Evolutionary conservation across 2,888 invertebrate species (phyloP).

Genomic region (Orthosia incerta): DNA sequence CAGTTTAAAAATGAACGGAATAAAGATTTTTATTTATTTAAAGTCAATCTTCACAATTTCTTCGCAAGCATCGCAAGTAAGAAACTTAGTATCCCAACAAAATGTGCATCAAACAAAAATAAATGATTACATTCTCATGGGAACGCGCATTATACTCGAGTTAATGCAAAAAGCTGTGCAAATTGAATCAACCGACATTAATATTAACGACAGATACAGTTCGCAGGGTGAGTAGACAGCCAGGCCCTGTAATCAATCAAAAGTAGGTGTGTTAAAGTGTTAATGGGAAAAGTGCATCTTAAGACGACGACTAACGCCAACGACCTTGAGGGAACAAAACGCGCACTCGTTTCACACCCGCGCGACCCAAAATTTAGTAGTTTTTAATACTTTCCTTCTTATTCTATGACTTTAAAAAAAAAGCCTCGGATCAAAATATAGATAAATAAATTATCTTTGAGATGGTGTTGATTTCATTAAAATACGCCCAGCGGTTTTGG

Average conservation of each 20-base stretch:
- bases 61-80: conserved; percentile 26
- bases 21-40: too few relatives aligned
- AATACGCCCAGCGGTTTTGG: too few relatives aligned
- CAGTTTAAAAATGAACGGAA: too few relatives aligned
- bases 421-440: too few relatives aligned
- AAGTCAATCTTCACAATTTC: not conserved
- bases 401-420: too few relatives aligned
- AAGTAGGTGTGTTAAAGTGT: not conserved
- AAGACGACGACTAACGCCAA: too few relatives aligned
- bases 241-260: conserved; percentile 47
- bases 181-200: conserved; percentile 64
- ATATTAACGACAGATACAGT: conserved; percentile 59
- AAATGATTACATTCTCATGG: conserved; percentile 58
- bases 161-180: conserved; percentile 63
- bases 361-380: too few relatives aligned
- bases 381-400: too few relatives aligned
- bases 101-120: conserved; percentile 50
- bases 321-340: too few relatives aligned
- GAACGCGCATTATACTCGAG: conserved; percentile 52
- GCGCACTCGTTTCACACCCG: too few relatives aligned
- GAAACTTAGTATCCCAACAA: conserved; percentile 19
- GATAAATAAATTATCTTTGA: too few relatives aligned
- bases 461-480: too few relatives aligned
- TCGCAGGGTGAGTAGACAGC: conserved; percentile 31
- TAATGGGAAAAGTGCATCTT: not conserved